Base-by-base conservation (phyloP, 2,797 vertebrate species). In the Melanotaenia maccullochi region DNA sequence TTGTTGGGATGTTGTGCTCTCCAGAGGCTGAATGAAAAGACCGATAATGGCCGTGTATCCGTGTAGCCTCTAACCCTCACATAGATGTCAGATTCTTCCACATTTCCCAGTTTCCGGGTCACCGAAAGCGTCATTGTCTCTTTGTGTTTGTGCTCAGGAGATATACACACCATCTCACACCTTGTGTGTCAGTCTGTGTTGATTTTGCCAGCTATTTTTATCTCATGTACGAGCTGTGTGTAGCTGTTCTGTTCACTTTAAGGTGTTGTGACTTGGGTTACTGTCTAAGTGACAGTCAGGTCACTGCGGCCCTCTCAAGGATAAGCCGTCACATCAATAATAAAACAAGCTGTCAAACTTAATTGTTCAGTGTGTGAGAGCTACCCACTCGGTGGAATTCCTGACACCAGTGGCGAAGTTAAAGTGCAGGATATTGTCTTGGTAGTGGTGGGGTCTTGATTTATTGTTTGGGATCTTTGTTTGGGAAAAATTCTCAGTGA, bases 71-170 rank as follows among this genome's bases (percentile, higher is more conserved):
- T 51, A 30, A 74, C 35, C 58, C 24, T 65, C 32, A 12, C 5
- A 0, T 12, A 68, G 71, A 83, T 87, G 87, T 85, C 80, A 85
- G 60, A 85, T 75, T 81, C 75, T 11, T 65, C 51, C 38, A 75
- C 42, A 9, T 81, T 68, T 47, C 8, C 30, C 22, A 36, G 66
- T 73, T 65, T 72, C 42, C 54, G 66, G 77, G 80, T 89, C 84
- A 88, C 89, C 78, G 56, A 85, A 68, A 82, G 81, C 85, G 89
- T 88, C 84, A 57, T 36, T 88, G 85, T 86, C 81, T 76, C 73
- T 82, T 91, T 77, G 28, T 64, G 77, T 90, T 80, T 79, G 59
- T 20, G 44, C 38, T 56, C 59, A 61, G 44, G 28, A 49, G n/a
- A 35, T 9, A 38, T 28, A 47, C 49, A 40, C 59, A 28, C 7